Evolutionary conservation across 2,113 vertebrate species (phyloP), one percentile per base, ranked within the genome.

Genomic region (Crotalus horridus): DNA sequence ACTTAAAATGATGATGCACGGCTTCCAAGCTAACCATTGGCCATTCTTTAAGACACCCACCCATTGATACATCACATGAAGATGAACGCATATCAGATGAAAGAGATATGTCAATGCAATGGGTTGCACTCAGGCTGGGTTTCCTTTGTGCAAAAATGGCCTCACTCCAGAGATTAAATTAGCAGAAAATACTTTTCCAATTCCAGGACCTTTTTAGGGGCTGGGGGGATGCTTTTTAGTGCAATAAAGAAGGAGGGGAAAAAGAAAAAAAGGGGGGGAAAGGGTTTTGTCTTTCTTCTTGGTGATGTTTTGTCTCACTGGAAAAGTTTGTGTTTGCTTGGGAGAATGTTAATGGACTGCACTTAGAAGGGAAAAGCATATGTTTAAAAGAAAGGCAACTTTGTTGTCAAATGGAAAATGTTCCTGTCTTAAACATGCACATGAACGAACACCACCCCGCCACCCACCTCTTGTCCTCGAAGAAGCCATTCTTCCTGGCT

Each of bases 391-490:
- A 93, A 90, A 61, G 88, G 46, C 69, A 90, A 93, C 92, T 61
- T 89, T 93, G 92, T 93, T 90, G 88, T 93, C 92, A 86, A 85
- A 86, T 59, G 92, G 92, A 93, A 93, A 93, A 93, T 61, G 88
- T 93, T 90, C 92, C 74, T 12, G 48, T 89, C 85, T 59, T 24
- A 92, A 89, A 85, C 55, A 89, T 85, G 29, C 3, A 56, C 12
- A 1, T 54, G 58, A 56, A 54, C 23, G 3, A 33, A 88, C n/a
- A 15, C n/a, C 13, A 15, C 5, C 92, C 54, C 21, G 0, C 88
- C 8, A 20, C 15, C 69, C 39, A 15, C 56, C 69, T 61, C 24
- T 54, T 39, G 20, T 89, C 86, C 69, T 69, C 53, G 54, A 46
- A 74, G 64, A 33, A 29, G 20, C 17, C 23, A 43, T 58, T 89